A percentile compares a stretch with the other conserved stretches of the same genome.
These are phyloP conservation scores for Drosophila seguyi DNA, from an alignment of 1,140 invertebrate species.

Conservation along the genomic window DNA sequence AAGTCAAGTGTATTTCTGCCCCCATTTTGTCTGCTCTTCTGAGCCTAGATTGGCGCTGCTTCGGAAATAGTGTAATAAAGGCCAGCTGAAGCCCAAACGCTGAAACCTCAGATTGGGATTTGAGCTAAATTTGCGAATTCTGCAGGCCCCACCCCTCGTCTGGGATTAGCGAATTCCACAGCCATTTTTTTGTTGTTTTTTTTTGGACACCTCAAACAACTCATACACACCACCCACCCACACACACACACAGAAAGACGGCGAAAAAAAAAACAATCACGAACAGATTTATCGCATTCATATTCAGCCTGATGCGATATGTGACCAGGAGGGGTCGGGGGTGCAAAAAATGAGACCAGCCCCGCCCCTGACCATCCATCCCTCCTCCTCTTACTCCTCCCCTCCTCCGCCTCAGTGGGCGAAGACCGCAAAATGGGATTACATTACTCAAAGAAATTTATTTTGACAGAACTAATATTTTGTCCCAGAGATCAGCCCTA, in stretches of 20 bases:
- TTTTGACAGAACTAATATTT: conserved; percentile 85
- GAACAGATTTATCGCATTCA: conserved; percentile 84
- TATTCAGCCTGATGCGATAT: conserved; percentile 80
- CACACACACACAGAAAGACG: neutral
- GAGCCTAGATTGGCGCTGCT: conserved; percentile 44
- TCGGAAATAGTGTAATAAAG: conserved; percentile 79
- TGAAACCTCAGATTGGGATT: conserved; percentile 27
- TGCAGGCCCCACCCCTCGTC: conserved; percentile 2
- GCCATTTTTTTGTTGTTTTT: conserved; percentile 66
- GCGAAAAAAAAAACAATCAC: conserved; percentile 77
- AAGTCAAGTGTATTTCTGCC: conserved; percentile 1
- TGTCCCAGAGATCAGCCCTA: conserved; percentile 70
- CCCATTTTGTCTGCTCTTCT: neutral
- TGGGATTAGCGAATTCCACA: conserved; percentile 77
- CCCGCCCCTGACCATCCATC: conserved; percentile 9
- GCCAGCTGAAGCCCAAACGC: conserved; percentile 56
- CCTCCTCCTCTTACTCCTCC: neutral
- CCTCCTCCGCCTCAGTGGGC: conserved; percentile 54
- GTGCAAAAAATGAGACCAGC: conserved; percentile 41
- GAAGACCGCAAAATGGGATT: conserved; percentile 81
- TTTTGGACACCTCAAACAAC: conserved; percentile 47
- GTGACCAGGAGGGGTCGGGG: conserved; percentile 48
- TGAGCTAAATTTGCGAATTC: conserved; percentile 29
- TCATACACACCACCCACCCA: conserved; percentile 1
- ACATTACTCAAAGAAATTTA: conserved; percentile 85